Base-by-base conservation (phyloP, 1,140 invertebrate genomes). In the Rhagoletis zephyria region DNA sequence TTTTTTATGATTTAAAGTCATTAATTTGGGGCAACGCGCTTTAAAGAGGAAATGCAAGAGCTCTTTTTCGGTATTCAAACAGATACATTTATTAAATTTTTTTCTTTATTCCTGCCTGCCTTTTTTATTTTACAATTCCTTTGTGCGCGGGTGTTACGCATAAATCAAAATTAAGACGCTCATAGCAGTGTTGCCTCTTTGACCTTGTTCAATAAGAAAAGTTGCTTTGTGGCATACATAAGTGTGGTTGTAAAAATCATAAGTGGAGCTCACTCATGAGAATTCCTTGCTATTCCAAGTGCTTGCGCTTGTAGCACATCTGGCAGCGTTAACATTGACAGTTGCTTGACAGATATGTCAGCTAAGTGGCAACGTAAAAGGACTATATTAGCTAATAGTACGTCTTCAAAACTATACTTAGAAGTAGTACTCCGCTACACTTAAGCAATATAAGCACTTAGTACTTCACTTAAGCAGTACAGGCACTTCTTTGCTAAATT, bases 151-250 rank as follows among this genome's bases (percentile, higher is more conserved):
- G 74, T 81, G 74, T 81, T 56, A 42, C 51, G 45, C 48, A 81
- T 81, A 81, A 81, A 81, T 81, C 74, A 59, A 81, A 81, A 81
- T 81, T 81, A 56, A 81, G 74, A 48, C 45, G 74, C 74, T 19
- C 2, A 7, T n/a, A 16, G 67, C 74, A 30, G 16, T 81, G 9
- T 16, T 1, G n/a, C 61, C 40, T 30, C 64, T 67, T 67, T 30
- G 16, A 16, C 9, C 74, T 6, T 51, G 12, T 81, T 81, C 42
- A 67, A 40, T 30, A 67, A 30, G 4, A n/a, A 67, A 67, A 67
- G 40, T 67, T 30, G 10, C 40, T 6, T 40, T 67, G 30, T 16
- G 0, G 1, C 5, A 9, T 30, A 30, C 30, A 30, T 67, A 67
- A 67, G 40, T 40, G 30, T 30, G 19, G 6, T 67, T 19, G 7